A percentile compares a stretch with the other conserved stretches of the same genome.
Evolutionary conservation across 2,797 vertebrate genomes (phyloP).

Genomic region (Ispidina picta): DNA sequence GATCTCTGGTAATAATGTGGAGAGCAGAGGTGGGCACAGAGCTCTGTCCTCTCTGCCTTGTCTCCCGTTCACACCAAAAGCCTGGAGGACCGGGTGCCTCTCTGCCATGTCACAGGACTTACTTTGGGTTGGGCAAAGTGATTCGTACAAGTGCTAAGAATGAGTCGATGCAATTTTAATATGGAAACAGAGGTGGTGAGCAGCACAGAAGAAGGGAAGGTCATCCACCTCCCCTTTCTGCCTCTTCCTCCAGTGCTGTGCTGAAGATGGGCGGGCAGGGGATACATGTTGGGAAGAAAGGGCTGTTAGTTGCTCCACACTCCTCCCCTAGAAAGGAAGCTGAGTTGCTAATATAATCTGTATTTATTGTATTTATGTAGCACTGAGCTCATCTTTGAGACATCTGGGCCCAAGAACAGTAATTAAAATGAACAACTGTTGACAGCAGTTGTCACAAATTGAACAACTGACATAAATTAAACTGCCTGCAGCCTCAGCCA

Average conservation of each 20-base stretch:
- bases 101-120: background rate
- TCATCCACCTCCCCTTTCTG: background rate
- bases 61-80: background rate
- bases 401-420: slow-evolving; percentile 51
- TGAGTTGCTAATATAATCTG: slow-evolving; percentile 41
- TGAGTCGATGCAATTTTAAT: background rate
- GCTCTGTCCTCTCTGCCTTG: background rate
- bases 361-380: slow-evolving; percentile 62
- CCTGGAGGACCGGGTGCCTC: background rate
- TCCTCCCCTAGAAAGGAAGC: slow-evolving; percentile 8
- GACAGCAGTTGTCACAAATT: slow-evolving; percentile 71
- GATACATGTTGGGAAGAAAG: background rate
- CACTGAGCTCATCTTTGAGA: slow-evolving; percentile 65
- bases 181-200: background rate
- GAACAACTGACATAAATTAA: slow-evolving; percentile 72
- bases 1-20: background rate
- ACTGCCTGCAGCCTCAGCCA: slow-evolving; percentile 36
- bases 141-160: accelerated
- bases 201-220: background rate
- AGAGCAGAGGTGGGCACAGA: background rate
- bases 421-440: slow-evolving; percentile 73
- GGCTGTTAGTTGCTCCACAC: background rate
- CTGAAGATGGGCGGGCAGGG: background rate
- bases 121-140: background rate
- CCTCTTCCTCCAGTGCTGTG: background rate